Conservation (phyloP, 2,888 invertebrate genomes). For the Noctua janthe region DNA sequence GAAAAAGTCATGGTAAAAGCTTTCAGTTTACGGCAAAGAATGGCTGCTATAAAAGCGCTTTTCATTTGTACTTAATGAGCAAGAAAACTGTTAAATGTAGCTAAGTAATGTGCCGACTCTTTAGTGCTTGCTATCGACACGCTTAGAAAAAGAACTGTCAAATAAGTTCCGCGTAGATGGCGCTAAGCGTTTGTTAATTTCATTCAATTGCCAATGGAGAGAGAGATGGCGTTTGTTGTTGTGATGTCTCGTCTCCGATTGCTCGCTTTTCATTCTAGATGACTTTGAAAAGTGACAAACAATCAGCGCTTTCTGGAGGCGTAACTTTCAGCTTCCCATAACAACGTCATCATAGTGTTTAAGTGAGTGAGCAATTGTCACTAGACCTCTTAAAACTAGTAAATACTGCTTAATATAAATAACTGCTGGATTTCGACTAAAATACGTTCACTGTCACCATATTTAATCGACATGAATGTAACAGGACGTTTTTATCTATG, state of each 20-base stretch:
- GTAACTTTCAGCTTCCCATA: neutral
- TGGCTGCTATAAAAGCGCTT: neutral
- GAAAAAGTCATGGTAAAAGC: neutral
- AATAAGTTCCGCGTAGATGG: neutral
- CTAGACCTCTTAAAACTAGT: neutral
- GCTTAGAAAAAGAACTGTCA: neutral
- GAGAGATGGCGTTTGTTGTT: neutral
- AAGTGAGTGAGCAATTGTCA: neutral
- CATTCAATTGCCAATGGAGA: neutral
- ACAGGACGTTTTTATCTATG: neutral
- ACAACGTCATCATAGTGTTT: neutral
- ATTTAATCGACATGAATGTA: neutral
- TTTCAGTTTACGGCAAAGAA: neutral
- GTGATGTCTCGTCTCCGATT: neutral
- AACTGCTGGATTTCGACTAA: neutral
- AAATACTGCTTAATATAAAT: neutral
- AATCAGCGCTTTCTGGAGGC: neutral
- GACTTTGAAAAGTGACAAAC: neutral
- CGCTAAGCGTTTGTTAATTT: neutral
- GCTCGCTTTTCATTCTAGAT: neutral
- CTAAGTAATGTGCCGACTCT: neutral
- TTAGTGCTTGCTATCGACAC: neutral
- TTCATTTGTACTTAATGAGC: slow-evolving; percentile 5
- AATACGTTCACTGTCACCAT: neutral
- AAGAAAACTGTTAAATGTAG: neutral